These are phyloP conservation scores for Scaptomyza cyrtandrae DNA, from an alignment of 2,888 invertebrate species.

Conservation along the genomic window DNA sequence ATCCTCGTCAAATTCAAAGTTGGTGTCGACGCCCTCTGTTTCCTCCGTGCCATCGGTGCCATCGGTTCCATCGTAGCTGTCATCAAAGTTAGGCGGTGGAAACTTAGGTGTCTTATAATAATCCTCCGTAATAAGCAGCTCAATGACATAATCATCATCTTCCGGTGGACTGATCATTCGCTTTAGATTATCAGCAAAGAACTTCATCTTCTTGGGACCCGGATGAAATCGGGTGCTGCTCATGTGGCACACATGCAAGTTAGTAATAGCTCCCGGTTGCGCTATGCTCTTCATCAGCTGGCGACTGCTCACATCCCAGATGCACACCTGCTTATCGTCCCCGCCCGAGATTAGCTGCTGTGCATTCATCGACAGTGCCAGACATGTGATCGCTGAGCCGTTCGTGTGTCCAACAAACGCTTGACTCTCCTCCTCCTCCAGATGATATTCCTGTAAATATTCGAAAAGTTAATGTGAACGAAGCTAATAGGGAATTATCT, in stretches of 20 bases:
- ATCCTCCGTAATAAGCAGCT: slow-evolving; percentile 82
- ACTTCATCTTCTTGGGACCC: slow-evolving; percentile 86
- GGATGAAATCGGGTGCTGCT: slow-evolving; percentile 87
- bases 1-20: not conserved
- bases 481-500: not conserved
- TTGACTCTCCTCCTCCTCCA: slow-evolving; percentile 85
- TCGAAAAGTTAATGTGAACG: not conserved
- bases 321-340: slow-evolving; percentile 89
- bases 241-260: slow-evolving; percentile 88
- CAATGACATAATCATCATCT: slow-evolving; percentile 82
- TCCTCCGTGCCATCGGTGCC: not conserved
- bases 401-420: slow-evolving; percentile 89
- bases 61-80: slow-evolving; percentile 15
- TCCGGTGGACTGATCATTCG: slow-evolving; percentile 86
- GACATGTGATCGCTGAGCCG: slow-evolving; percentile 87
- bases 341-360: slow-evolving; percentile 91
- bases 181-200: slow-evolving; percentile 87
- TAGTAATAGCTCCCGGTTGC: slow-evolving; percentile 91
- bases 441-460: slow-evolving; percentile 86
- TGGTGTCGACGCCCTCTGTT: not conserved
- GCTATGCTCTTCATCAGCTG: slow-evolving; percentile 89
- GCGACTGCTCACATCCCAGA: slow-evolving; percentile 93
- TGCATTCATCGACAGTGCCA: slow-evolving; percentile 90
- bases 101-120: not conserved
- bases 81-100: slow-evolving; percentile 13